Evolutionary conservation across 1,140 invertebrate genomes (phyloP), one percentile per base, ranked within the genome.

Genomic region (Trichomalopsis sarcophagae): DNA sequence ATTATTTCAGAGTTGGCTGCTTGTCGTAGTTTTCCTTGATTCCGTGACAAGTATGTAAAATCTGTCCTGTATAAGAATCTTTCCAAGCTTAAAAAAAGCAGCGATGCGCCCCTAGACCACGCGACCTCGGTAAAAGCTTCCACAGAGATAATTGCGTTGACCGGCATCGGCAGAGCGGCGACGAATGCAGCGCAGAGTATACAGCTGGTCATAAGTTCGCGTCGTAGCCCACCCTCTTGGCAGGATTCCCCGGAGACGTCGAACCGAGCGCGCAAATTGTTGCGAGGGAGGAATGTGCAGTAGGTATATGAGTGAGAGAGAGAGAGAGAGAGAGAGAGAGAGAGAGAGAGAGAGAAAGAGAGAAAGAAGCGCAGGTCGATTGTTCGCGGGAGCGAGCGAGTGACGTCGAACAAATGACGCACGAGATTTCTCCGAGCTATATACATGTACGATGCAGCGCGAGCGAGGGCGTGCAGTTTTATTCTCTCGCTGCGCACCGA

Each of bases 181-280:
- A 2, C 55, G 68, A 66, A 55, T n/a, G 55, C 77, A 33, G 33
- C 21, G 79, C n/a, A 66, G 27, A 27, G n/a, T 6, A 36, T 36
- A 13, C 86, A 88, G 27, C 87, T 88, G 91, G 90, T 91, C 91
- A 91, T 91, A 91, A 90, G 89, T 90, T 91, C 84, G 90, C 74
- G 55, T 62, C 55, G 21, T n/a, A 17, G 17, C 2, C 55, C 50
- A 2, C 14, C 1, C n/a, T 71, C 50, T 17, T 62, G 4, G 55
- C 6, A 69, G 68, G 79, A 90, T 89, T 89, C 91, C 91, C 91
- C 66, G 71, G 89, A 88, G 89, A 79, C 73, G 47, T 62, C 50
- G 81, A 87, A 83, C 73, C 71, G 73, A 75, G 84, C 27, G 85
- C 88, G 91, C 91, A 91, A 92, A 91, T 92, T 91, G 90, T 91